Conservation (phyloP, 2,888 invertebrate species). For the Scelioninae gen. 2 region DNA sequence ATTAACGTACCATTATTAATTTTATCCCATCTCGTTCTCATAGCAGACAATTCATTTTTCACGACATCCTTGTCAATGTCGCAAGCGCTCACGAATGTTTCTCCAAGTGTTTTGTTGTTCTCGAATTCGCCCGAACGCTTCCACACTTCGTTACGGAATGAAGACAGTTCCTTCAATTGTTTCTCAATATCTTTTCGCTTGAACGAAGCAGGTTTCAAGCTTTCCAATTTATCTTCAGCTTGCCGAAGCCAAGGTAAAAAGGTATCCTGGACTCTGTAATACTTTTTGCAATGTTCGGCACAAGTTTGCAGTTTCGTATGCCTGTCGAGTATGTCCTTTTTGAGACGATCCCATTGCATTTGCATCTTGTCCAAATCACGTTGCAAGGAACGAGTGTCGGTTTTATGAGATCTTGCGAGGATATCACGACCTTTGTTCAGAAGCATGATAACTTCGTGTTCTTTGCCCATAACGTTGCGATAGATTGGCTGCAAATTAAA, state of each 20-base stretch:
- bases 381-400: constrained; percentile 80
- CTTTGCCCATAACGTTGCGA: constrained; percentile 89
- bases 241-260: constrained; percentile 93
- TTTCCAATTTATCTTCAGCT: constrained; percentile 89
- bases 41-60: constrained; percentile 85
- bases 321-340: constrained; percentile 90
- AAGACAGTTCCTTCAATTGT: constrained; percentile 90
- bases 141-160: constrained; percentile 94
- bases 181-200: constrained; percentile 91
- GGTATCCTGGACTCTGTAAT: constrained; percentile 88
- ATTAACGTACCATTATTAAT: constrained; percentile 84
- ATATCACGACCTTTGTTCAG: constrained; percentile 91
- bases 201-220: constrained; percentile 86
- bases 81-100: constrained; percentile 90
- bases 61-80: constrained; percentile 95
- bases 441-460: constrained; percentile 95
- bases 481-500: constrained; percentile 81
- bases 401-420: constrained; percentile 75
- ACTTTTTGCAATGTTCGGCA: constrained; percentile 91
- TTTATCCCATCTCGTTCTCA: constrained; percentile 93
- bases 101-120: constrained; percentile 89
- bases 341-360: constrained; percentile 93
- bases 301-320: constrained; percentile 91
- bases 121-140: constrained; percentile 96
- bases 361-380: constrained; percentile 92